Conservation (phyloP, 2,113 vertebrate species). For the Tachysurus fulvidraco region DNA sequence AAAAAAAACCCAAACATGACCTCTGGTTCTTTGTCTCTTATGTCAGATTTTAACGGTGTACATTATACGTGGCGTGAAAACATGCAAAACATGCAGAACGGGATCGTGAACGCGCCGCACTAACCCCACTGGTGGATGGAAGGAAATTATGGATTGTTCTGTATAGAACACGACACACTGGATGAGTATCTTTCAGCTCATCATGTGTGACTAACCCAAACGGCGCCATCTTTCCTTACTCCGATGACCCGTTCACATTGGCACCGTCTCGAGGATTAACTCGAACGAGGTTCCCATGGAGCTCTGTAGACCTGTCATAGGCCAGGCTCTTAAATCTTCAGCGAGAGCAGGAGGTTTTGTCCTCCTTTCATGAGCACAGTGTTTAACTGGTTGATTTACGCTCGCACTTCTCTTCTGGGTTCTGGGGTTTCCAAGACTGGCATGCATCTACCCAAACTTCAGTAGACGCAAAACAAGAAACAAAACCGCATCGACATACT, state of each 20-base stretch:
- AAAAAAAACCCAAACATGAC: neutral
- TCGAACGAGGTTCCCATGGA: slow-evolving; percentile 66
- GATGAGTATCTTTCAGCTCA: slow-evolving; percentile 7
- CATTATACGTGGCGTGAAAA: neutral
- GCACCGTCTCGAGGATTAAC: slow-evolving; percentile 55
- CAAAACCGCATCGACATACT: neutral
- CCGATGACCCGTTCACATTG: slow-evolving; percentile 35
- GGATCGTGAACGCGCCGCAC: neutral
- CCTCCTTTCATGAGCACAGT: slow-evolving; percentile 67
- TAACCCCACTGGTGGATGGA: neutral
- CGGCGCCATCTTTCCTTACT: slow-evolving; percentile 41
- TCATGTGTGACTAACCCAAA: slow-evolving; percentile 34
- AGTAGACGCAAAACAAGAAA: slow-evolving; percentile 3
- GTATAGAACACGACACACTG: neutral
- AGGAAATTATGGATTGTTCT: neutral
- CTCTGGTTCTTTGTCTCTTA: slow-evolving; percentile 15
- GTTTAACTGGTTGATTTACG: slow-evolving; percentile 69
- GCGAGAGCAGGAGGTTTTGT: slow-evolving; percentile 58
- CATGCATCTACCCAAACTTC: slow-evolving; percentile 39
- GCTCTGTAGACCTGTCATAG: slow-evolving; percentile 62
- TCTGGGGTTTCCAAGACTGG: slow-evolving; percentile 57
- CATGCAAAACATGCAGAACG: neutral
- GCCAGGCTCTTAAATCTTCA: slow-evolving; percentile 66
- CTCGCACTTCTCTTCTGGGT: slow-evolving; percentile 56
- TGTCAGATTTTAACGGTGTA: slow-evolving; percentile 25